Evolutionary conservation across 2,888 invertebrate genomes (phyloP), one percentile per base, ranked within the genome.

Genomic region (Chromoteleia sp.): DNA sequence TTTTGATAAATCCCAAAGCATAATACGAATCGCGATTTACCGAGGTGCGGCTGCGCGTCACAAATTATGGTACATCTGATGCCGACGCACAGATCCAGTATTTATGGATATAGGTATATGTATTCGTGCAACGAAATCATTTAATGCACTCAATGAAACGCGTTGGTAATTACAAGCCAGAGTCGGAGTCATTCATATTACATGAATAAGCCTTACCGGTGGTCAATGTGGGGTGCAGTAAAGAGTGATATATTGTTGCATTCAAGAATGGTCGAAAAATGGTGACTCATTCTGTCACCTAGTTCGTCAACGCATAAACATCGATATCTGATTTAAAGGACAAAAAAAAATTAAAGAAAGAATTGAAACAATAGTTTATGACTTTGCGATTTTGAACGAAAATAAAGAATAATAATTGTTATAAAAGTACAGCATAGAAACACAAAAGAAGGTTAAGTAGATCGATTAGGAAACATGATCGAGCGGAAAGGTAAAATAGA

Each of bases 91-190:
- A 71, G 65, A 61, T 67, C 56, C 50, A 39, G 39, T 71, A 81
- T 76, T 81, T 81, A 71, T 56, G 63, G 70, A 10, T 52, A 58
- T 30, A 33, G 54, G 17, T 59, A 83, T 56, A 78, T 68, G 73
- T 48, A 82, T 88, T 88, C 87, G 84, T 86, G 86, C 86, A 83
- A 84, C 85, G 86, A 88, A 88, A 89, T 89, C 88, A 86, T 89
- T 88, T 86, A 87, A 88, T 87, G 85, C 83, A 81, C 78, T 82
- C 86, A 87, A 88, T 88, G 87, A 89, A 88, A 89, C 86, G 86
- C 87, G 84, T 84, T 71, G 83, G 86, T 87, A 85, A 85, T 86
- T 84, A 85, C 84, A 84, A 85, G 30, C 68, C 68, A 56, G 61
- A 68, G 84, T 84, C 74, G 81, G 84, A 85, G 86, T 87, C 87